Conservation (phyloP, 2,113 vertebrate genomes). For the Mirounga angustirostris region DNA sequence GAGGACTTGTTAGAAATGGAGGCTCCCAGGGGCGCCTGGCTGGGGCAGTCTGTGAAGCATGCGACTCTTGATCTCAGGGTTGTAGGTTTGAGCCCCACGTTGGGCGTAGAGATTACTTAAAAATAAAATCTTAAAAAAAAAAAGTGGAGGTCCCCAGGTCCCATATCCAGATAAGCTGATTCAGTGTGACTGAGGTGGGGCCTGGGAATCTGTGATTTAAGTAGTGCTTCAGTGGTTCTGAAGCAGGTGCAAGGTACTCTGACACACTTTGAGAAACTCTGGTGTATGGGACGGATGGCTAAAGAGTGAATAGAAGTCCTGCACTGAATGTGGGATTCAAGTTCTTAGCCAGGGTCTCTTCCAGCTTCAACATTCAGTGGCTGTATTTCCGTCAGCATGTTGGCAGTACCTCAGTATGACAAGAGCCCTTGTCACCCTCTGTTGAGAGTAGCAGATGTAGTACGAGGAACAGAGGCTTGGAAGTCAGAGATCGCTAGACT, state of each 20-base stretch:
- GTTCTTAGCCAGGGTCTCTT: background rate
- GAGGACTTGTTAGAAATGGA: conserved; percentile 11
- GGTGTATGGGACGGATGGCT: background rate
- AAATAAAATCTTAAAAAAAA: background rate
- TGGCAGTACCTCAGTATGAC: background rate
- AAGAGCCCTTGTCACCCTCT: background rate
- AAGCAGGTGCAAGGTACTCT: background rate
- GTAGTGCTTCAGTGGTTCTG: background rate
- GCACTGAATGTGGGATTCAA: background rate
- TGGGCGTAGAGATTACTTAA: background rate
- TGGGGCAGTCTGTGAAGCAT: background rate
- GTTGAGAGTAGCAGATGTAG: background rate
- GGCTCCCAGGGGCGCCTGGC: background rate
- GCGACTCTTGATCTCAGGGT: background rate
- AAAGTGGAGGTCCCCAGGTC: background rate
- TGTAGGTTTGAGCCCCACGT: background rate
- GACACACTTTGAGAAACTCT: conserved; percentile 1
- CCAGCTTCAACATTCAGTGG: background rate
- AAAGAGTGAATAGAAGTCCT: background rate
- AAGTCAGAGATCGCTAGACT: background rate
- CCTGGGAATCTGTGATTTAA: background rate
- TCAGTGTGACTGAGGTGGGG: background rate
- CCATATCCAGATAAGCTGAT: background rate
- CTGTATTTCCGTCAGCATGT: background rate
- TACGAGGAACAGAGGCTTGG: background rate